These are phyloP conservation scores for Drosophila parabipectinata DNA, from an alignment of 1,140 invertebrate species.

Conservation along the genomic window DNA sequence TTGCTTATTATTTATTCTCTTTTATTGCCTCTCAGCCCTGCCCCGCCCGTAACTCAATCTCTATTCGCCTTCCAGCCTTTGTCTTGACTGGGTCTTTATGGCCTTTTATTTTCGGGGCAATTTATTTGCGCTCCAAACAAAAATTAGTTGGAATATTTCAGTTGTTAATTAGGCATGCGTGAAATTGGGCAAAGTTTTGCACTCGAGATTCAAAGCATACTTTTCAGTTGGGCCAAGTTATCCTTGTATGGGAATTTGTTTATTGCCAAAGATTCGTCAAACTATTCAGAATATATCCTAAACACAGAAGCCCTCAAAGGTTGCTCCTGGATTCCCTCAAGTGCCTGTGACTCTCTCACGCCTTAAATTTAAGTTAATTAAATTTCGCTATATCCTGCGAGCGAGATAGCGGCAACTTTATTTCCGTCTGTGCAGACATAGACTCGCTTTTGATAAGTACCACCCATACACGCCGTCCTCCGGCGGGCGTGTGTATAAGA, in stretches of 20 bases:
- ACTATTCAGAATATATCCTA: constrained; percentile 23
- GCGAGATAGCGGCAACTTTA: constrained; percentile 70
- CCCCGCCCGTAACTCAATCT: background rate
- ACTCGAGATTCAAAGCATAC: constrained; percentile 23
- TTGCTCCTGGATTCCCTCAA: background rate
- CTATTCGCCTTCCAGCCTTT: background rate
- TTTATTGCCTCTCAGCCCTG: constrained; percentile 51
- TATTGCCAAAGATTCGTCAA: constrained; percentile 20
- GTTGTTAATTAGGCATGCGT: constrained; percentile 78
- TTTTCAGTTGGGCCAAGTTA: constrained; percentile 26
- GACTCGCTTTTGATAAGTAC: constrained; percentile 58
- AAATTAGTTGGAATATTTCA: constrained; percentile 79
- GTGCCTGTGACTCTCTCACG: constrained; percentile 28
- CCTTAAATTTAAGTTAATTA: constrained; percentile 79
- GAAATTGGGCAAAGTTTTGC: constrained; percentile 63
- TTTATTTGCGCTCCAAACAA: constrained; percentile 64
- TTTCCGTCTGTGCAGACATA: constrained; percentile 49
- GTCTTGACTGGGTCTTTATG: constrained; percentile 39
- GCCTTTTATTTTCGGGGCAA: constrained; percentile 56
- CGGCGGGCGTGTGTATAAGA: constrained; percentile 22
- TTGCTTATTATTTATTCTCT: constrained; percentile 79
- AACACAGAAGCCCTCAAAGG: constrained; percentile 3
- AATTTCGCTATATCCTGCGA: constrained; percentile 68
- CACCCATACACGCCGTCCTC: constrained; percentile 27
- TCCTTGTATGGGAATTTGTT: constrained; percentile 18